Evolutionary conservation across 2,888 invertebrate species (phyloP).

Genomic region (Ornithoptera priamus): DNA sequence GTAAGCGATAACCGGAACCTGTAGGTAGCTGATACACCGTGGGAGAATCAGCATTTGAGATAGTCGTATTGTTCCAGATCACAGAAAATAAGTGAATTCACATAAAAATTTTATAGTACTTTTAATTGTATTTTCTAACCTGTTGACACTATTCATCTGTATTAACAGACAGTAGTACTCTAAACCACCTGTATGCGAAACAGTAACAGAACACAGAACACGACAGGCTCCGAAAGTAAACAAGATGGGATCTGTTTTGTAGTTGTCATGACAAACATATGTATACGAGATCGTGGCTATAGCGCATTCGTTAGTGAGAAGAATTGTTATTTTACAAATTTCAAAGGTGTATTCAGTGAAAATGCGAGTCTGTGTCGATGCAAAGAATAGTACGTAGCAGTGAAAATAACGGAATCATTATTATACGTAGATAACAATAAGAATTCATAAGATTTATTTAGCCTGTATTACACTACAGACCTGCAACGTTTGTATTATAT

Average conservation of each 20-base stretch:
- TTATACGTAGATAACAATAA: background rate
- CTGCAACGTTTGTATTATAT: no score
- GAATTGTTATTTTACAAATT: conserved; percentile 16
- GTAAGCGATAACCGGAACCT: no score
- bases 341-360: background rate
- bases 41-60: no score
- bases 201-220: conserved; percentile 9
- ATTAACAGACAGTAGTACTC: background rate
- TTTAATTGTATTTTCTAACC: background rate
- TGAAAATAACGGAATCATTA: background rate
- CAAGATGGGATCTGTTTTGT: conserved; percentile 12
- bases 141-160: background rate
- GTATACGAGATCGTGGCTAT: background rate
- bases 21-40: no score
- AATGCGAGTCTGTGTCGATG: background rate
- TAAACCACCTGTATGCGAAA: conserved; percentile 1
- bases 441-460: no score
- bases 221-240: conserved; percentile 8
- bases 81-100: no score
- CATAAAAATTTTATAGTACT: background rate
- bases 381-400: background rate
- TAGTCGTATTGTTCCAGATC: no score
- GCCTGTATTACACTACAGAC: no score
- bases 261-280: conserved; percentile 1
- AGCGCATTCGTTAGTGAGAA: conserved; percentile 2